Percentiles rank a stretch among this genome's conserved stretches.
Conservation (phyloP, 1,140 invertebrate genomes). For the Olivierus martensii region DNA sequence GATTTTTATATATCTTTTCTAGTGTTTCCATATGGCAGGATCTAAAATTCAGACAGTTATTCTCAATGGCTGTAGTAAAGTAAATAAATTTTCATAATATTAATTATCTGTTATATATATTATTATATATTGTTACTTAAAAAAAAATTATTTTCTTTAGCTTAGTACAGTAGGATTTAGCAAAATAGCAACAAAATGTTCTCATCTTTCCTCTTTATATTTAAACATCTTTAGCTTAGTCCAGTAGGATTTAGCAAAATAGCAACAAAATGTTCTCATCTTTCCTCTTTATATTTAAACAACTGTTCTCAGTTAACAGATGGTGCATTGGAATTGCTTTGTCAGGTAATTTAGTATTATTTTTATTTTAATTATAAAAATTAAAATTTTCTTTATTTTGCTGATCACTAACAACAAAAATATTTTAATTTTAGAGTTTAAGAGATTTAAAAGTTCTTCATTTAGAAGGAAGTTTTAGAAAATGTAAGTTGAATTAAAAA, state of each 20-base stretch:
- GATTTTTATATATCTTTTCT: no score
- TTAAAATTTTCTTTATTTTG: background rate
- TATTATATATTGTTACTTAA: no score
- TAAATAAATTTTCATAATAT: slow-evolving; percentile 6
- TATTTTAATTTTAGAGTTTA: slow-evolving; percentile 8
- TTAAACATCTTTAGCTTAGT: slow-evolving; percentile 14
- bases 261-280: slow-evolving; percentile 14
- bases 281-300: slow-evolving; percentile 14
- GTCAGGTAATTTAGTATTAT: slow-evolving; percentile 6
- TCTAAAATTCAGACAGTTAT: slow-evolving; percentile 12
- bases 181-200: slow-evolving; percentile 16
- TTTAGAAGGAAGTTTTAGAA: slow-evolving; percentile 10
- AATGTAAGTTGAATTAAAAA: slow-evolving; percentile 5
- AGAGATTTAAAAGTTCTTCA: slow-evolving; percentile 8
- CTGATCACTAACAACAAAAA: background rate
- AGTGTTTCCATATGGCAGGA: slow-evolving; percentile 20
- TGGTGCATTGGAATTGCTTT: slow-evolving; percentile 11
- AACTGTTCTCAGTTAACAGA: slow-evolving; percentile 13
- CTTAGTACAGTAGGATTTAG: slow-evolving; percentile 13
- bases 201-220: slow-evolving; percentile 9
- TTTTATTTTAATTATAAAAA: background rate
- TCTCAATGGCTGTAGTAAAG: slow-evolving; percentile 14
- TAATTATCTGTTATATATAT: no score
- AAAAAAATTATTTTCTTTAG: slow-evolving; percentile 5
- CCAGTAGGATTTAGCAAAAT: slow-evolving; percentile 14